Conservation (phyloP, 2,888 invertebrate species). For the Dryobota labecula region DNA sequence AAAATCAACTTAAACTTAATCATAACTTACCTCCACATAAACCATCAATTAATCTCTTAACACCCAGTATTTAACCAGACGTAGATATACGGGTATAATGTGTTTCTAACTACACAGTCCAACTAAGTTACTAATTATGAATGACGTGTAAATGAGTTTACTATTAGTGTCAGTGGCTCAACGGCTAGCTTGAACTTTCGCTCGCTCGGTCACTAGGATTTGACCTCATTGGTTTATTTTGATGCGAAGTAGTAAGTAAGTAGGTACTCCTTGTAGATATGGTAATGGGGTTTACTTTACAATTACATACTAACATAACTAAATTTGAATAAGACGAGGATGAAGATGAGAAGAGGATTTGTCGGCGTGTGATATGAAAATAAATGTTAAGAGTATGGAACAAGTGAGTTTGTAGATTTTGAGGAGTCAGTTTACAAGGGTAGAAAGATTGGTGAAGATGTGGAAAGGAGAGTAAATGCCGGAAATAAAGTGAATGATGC, state of each 20-base stretch:
- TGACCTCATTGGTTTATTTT: conserved; percentile 42
- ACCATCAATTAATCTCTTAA: conserved; percentile 25
- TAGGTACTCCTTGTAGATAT: conserved; percentile 31
- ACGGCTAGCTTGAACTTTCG: conserved; percentile 53
- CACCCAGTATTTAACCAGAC: conserved; percentile 39
- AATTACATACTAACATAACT: too few relatives aligned
- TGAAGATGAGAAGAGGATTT: too few relatives aligned
- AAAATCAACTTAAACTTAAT: conserved; percentile 13
- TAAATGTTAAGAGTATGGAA: too few relatives aligned
- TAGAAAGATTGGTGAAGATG: too few relatives aligned
- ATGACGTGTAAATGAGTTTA: conserved; percentile 46
- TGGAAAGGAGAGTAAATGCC: too few relatives aligned
- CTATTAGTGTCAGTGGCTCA: conserved; percentile 58
- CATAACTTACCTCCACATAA: conserved; percentile 2
- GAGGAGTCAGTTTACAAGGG: too few relatives aligned
- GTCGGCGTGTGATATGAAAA: too few relatives aligned
- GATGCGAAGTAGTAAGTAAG: neutral
- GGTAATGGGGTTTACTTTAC: conserved; percentile 11
- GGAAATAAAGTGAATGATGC: too few relatives aligned
- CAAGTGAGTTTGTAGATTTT: too few relatives aligned
- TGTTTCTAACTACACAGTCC: conserved; percentile 22
- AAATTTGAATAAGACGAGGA: too few relatives aligned
- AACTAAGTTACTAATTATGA: conserved; percentile 51
- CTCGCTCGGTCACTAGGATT: conserved; percentile 52
- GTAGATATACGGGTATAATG: conserved; percentile 39